Conservation (phyloP, 2,113 vertebrate genomes). For the Triplophysa rosa region DNA sequence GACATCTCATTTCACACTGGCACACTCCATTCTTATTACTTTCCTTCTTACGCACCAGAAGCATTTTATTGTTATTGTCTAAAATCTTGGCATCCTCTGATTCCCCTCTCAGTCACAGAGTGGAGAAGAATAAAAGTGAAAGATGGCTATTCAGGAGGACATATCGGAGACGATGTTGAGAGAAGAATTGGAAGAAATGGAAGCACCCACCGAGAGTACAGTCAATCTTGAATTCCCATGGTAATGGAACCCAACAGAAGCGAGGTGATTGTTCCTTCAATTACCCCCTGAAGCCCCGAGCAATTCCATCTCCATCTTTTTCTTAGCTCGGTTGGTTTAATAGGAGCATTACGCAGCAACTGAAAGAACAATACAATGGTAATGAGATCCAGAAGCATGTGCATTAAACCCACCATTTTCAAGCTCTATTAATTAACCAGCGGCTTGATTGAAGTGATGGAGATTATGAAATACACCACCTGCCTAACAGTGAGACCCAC, state of each 20-base stretch:
- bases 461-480: background rate
- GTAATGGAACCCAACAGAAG: conserved; percentile 8
- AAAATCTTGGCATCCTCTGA: conserved; percentile 1
- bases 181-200: conserved; percentile 18
- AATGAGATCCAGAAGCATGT: conserved; percentile 7
- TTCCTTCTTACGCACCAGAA: conserved; percentile 36
- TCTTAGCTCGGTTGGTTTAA: conserved; percentile 33
- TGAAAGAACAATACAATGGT: conserved; percentile 10
- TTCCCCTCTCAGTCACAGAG: conserved; percentile 21
- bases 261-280: conserved; percentile 31
- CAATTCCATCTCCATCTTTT: conserved; percentile 37
- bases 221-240: conserved; percentile 21
- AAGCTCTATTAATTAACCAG: conserved; percentile 11
- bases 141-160: conserved; percentile 11
- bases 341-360: conserved; percentile 33
- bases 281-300: conserved; percentile 42
- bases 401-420: conserved; percentile 16
- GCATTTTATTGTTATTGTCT: conserved; percentile 51
- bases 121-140: conserved; percentile 40
- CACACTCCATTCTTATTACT: conserved; percentile 49
- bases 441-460: background rate
- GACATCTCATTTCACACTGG: background rate
- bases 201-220: conserved; percentile 23
- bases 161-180: conserved; percentile 11
- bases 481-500: background rate